Percentiles rank a stretch among this genome's conserved stretches.
These are phyloP conservation scores for Sialia sialis DNA, from an alignment of 2,113 vertebrate genomes.

Conservation along the genomic window DNA sequence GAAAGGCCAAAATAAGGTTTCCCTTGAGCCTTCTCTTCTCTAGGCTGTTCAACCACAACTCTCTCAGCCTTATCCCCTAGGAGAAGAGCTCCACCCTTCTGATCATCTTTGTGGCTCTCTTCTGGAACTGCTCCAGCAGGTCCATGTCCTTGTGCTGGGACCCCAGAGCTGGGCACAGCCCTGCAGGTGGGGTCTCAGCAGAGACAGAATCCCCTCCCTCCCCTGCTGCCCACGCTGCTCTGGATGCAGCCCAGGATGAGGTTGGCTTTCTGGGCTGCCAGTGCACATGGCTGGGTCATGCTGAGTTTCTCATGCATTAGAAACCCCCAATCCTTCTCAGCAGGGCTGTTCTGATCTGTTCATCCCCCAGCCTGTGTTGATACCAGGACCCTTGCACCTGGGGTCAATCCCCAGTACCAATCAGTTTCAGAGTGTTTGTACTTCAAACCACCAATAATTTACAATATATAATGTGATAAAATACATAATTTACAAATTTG, in stretches of 20 bases:
- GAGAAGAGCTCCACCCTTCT: neutral
- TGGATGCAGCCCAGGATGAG: neutral
- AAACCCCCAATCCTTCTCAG: neutral
- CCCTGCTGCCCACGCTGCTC: accelerated
- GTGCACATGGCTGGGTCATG: accelerated
- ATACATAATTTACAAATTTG: neutral
- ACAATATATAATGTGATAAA: neutral
- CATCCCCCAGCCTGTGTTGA: neutral
- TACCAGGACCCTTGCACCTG: neutral
- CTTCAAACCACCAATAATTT: neutral
- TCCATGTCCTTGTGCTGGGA: neutral
- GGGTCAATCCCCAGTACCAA: neutral
- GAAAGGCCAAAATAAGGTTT: neutral
- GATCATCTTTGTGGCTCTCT: neutral
- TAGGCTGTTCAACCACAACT: neutral
- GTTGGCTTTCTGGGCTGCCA: neutral
- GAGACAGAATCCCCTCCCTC: too few relatives aligned
- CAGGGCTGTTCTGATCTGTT: neutral
- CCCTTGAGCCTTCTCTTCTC: neutral
- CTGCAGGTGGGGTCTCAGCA: neutral
- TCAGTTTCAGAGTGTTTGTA: neutral
- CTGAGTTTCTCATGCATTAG: neutral
- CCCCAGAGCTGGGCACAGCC: accelerated
- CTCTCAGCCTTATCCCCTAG: neutral
- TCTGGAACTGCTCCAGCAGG: neutral